Base-by-base conservation (phyloP, 2,113 vertebrate species). In the Lutjanus erythropterus region DNA sequence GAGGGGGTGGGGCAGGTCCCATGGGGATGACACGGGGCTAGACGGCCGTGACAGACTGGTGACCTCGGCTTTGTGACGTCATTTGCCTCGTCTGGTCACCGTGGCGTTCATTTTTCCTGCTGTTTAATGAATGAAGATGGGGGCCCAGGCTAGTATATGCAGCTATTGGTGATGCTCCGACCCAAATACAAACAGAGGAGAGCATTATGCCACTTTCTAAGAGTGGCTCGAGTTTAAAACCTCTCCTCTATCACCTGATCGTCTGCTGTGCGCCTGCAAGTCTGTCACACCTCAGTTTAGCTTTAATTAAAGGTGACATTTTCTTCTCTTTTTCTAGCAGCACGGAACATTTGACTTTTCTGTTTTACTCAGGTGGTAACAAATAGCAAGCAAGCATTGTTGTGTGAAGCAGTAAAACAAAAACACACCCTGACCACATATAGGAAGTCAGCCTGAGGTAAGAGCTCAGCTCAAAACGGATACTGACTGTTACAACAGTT, bases 41-140 rank as follows among this genome's bases (percentile, higher is more conserved):
- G 91, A 93, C 83, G 86, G 83, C 88, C 74, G 59, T 92, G 92
- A 93, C 89, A 93, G 91, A 88, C 88, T 23, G 77, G 85, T 93
- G 93, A 94, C 94, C 94, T 91, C 93, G 83, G 87, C 89, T 89
- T 92, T 90, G 85, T 93, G 93, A 93, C 85, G 91, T 95, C 92
- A 92, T 75, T 55, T 19, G 65, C 80, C 84, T 87, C 71, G 90
- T 93, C 92, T 93, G 91, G 90, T 90, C 90, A 75, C 87, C 89
- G 84, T 90, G 84, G 90, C 79, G 73, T 94, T 92, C 42, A 87
- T 91, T 89, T 90, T 72, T 75, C 83, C 88, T 85, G 55, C 88
- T 88, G 83, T 92, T 90, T 91, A 90, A 91, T 92, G 85, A 92
- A 93, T 83, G 85, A 84, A 87, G 59, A 87, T 77, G n/a, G 67